Percentiles rank a stretch among this genome's conserved stretches.
These are phyloP conservation scores for Diploptera punctata DNA, from an alignment of 2,888 invertebrate species.

Conservation along the genomic window DNA sequence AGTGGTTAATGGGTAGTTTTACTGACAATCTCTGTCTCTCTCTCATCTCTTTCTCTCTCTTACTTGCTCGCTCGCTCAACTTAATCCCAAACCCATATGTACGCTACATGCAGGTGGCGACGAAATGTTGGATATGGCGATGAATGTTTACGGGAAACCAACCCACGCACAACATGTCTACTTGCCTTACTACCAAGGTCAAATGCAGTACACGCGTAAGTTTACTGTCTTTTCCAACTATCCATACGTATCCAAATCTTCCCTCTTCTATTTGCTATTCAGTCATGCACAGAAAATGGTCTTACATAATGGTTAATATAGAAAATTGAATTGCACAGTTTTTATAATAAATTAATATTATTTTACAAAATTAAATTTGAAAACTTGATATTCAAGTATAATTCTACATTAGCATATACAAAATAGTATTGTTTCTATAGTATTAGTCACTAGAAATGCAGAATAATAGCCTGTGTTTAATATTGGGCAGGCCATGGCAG, in stretches of 20 bases:
- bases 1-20: slow-evolving; percentile 9
- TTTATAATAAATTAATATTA: too few relatives aligned
- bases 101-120: slow-evolving; percentile 48
- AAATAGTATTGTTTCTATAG: too few relatives aligned
- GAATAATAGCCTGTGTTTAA: too few relatives aligned
- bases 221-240: slow-evolving; percentile 30
- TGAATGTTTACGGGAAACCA: slow-evolving; percentile 58
- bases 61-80: not conserved
- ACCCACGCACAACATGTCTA: slow-evolving; percentile 61
- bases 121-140: slow-evolving; percentile 49
- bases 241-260: not conserved
- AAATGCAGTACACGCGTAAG: slow-evolving; percentile 53
- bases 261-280: not conserved
- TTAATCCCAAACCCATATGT: slow-evolving; percentile 26
- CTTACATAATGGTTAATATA: too few relatives aligned
- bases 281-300: not conserved
- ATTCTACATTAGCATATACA: too few relatives aligned
- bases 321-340: too few relatives aligned
- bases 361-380: too few relatives aligned
- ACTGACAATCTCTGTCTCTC: slow-evolving; percentile 8
- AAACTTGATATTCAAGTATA: too few relatives aligned
- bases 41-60: not conserved
- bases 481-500: too few relatives aligned
- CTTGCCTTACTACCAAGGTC: slow-evolving; percentile 61
- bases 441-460: too few relatives aligned